phyloP scores from a whole-genome alignment of 2,888 invertebrate genomes.

The Lepidochitona cinerea region DNA sequence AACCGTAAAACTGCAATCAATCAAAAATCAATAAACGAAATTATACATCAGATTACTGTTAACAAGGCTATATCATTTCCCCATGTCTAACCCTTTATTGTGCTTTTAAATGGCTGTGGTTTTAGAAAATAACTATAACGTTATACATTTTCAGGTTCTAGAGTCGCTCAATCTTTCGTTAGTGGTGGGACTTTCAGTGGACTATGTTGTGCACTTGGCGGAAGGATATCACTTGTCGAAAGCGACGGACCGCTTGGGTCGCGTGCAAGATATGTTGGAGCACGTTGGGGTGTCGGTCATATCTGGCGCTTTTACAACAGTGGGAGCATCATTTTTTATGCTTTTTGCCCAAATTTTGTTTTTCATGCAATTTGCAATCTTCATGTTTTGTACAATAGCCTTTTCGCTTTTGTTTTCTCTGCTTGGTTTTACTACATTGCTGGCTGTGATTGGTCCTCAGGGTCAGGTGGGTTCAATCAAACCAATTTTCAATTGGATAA shows the following conservation, averaged over 20 bases:
- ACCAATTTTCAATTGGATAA: background rate
- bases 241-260: conserved; percentile 46
- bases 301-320: conserved; percentile 58
- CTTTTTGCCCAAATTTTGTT: conserved; percentile 60
- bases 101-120: too few species aligned
- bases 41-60: too few species aligned
- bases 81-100: too few species aligned
- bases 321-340: conserved; percentile 65
- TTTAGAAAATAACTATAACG: too few species aligned
- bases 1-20: too few species aligned
- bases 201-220: conserved; percentile 64
- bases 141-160: conserved; percentile 47
- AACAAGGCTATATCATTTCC: too few species aligned
- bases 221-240: conserved; percentile 59
- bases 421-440: conserved; percentile 44
- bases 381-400: conserved; percentile 61
- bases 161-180: conserved; percentile 65
- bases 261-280: conserved; percentile 55
- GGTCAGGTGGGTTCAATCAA: conserved; percentile 39
- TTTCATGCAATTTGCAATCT: conserved; percentile 62
- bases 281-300: conserved; percentile 58
- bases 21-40: too few species aligned
- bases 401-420: conserved; percentile 59
- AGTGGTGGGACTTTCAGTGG: conserved; percentile 62
- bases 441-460: conserved; percentile 50